phyloP scores from a whole-genome alignment of 1,140 invertebrate genomes.

The Chelonus insularis region DNA sequence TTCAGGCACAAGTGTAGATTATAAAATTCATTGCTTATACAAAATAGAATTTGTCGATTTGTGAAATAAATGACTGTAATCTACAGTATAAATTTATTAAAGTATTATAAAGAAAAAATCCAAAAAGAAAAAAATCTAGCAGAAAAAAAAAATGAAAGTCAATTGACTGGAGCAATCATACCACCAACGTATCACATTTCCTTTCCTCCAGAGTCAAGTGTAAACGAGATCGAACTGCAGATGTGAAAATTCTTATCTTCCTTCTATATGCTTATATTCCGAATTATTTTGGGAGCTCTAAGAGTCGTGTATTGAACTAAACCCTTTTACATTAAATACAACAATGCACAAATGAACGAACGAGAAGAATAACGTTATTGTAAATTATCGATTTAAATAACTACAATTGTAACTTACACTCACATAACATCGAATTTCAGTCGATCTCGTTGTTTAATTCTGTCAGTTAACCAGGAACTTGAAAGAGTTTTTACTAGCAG shows the following conservation, averaged over 20 bases:
- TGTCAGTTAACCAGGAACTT: conserved; percentile 20
- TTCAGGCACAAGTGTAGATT: conserved; percentile 15
- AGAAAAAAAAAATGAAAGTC: neutral
- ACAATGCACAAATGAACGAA: neutral
- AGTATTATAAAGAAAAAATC: too few species aligned
- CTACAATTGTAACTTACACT: too few species aligned
- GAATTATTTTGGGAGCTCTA: conserved; percentile 4
- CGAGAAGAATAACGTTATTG: too few species aligned
- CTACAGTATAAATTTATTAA: neutral
- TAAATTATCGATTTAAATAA: too few species aligned
- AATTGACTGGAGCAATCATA: conserved; percentile 29
- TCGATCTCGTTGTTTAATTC: too few species aligned
- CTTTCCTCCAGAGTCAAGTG: conserved; percentile 33
- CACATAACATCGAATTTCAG: too few species aligned
- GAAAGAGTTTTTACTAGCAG: conserved; percentile 43
- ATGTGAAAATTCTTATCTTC: conserved; percentile 12
- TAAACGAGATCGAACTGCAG: conserved; percentile 42
- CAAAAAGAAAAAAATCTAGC: neutral
- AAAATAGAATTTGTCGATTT: conserved; percentile 30
- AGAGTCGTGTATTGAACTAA: too few species aligned
- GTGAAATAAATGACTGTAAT: neutral
- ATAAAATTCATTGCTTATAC: neutral
- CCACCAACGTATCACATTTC: conserved; percentile 13
- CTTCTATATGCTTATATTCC: neutral
- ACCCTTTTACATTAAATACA: neutral